Evolutionary conservation across 2,888 invertebrate species (phyloP).

Genomic region (Microctonus brassicae): DNA sequence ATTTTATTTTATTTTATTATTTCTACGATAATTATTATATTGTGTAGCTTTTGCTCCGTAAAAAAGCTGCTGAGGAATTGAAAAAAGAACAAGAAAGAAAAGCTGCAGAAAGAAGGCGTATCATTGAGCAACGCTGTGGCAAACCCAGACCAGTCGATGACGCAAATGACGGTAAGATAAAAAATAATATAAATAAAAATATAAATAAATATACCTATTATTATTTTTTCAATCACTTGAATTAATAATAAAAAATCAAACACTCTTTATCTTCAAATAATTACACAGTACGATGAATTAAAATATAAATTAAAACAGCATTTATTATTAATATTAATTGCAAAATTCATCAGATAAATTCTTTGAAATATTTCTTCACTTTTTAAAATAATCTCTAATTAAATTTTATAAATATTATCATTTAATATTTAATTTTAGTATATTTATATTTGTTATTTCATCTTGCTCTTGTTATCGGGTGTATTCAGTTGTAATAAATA

Average conservation of each 20-base stretch:
- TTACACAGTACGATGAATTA: not conserved
- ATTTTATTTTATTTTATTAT: not conserved
- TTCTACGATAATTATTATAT: not conserved
- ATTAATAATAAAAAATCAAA: not conserved
- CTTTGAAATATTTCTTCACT: too few species aligned
- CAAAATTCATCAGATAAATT: too few species aligned
- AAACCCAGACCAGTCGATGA: conserved; percentile 91
- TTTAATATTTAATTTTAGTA: too few species aligned
- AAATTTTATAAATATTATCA: not conserved
- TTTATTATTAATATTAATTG: not conserved
- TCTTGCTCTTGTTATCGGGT: not conserved
- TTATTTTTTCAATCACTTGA: not conserved
- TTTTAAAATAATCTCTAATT: too few species aligned
- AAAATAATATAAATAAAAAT: not conserved
- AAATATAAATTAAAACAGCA: not conserved
- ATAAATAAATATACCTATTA: not conserved
- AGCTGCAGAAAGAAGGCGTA: conserved; percentile 97
- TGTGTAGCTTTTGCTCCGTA: conserved; percentile 95
- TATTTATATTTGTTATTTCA: not conserved
- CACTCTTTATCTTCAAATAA: not conserved
- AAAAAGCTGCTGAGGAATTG: conserved; percentile 99
- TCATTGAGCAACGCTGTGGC: conserved; percentile 96
- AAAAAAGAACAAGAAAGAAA: conserved; percentile 99
- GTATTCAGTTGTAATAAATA: not conserved
- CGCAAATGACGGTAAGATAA: conserved; percentile 89